These are phyloP conservation scores for Diachasma alloeum DNA, from an alignment of 1,140 invertebrate genomes.

Conservation along the genomic window DNA sequence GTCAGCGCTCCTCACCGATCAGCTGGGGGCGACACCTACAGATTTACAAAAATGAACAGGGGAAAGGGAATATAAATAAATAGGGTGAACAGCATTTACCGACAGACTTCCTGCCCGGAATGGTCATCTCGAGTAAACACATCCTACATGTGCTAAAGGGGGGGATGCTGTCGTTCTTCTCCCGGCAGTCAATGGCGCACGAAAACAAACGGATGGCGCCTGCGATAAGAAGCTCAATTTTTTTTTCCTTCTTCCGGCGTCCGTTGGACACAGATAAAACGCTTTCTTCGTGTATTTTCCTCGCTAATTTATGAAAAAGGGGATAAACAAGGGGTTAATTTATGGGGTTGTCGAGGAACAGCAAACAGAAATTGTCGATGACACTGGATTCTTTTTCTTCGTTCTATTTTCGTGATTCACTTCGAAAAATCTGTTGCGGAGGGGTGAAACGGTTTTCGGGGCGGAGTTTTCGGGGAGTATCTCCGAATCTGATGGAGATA, in stretches of 20 bases:
- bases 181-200: conserved; percentile 18
- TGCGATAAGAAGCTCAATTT: conserved; percentile 8
- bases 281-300: not conserved
- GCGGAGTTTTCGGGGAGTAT: no score
- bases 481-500: no score
- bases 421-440: no score
- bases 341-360: not conserved
- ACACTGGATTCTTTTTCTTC: no score
- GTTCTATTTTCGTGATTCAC: no score
- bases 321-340: not conserved
- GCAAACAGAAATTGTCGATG: no score
- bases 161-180: not conserved
- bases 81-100: not conserved
- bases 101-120: conserved; percentile 4
- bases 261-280: not conserved
- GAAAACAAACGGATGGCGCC: conserved; percentile 30
- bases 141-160: not conserved
- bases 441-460: no score
- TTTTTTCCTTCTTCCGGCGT: conserved; percentile 9
- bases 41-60: not conserved
- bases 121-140: conserved; percentile 18
- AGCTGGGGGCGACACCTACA: not conserved
- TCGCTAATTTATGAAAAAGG: not conserved
- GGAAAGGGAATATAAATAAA: not conserved
- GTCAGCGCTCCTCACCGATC: not conserved